Evolutionary conservation across 2,797 vertebrate species (phyloP), one percentile per base, ranked within the genome.

Genomic region (Siniperca obscura): DNA sequence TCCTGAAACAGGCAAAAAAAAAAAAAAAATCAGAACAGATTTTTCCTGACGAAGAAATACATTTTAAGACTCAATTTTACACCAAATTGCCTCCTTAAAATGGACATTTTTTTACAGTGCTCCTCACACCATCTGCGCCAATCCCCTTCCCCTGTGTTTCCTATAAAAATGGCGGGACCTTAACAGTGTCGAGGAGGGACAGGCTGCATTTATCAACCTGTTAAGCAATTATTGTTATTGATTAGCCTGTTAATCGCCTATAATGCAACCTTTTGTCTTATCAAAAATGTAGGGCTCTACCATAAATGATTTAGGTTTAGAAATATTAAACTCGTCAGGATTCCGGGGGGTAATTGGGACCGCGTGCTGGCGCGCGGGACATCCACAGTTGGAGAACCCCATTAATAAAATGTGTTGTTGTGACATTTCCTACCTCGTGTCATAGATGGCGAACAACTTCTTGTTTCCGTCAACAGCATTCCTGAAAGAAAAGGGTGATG

Each of bases 401-500:
- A 25, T 74, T 52, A 34, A 77, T 66, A 22, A 60, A 36, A 48
- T 57, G 78, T 14, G 70, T 17, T 40, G 57, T 30, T 56, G 62
- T 76, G 75, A 68, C 81, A 36, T 70, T 25, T 78, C 96, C 92
- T 91, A 99, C 98, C 97, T 97, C 70, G 97, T 97, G 91, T 98
- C 97, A 91, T 98, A 99, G 94, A 99, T 97, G 84, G 97, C 96
- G 87, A 98, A 97, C 64, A 99, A 93, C 91, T 97, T 98, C 94
- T 97, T 97, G 94, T 98, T 97, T 93, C 97, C 97, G 89, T 98
- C 96, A 88, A 97, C 96, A 64, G 97, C 97, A 42, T 99, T 97
- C 98, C 98, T 99, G 93, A 69, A 96, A 96, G 69, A 85, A 64
- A 76, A 21, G 57, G 21, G 52, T 2, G 68, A 36, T 76, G 66